phyloP scores from a whole-genome alignment of 2,888 invertebrate genomes.

The Melolontha melolontha region DNA sequence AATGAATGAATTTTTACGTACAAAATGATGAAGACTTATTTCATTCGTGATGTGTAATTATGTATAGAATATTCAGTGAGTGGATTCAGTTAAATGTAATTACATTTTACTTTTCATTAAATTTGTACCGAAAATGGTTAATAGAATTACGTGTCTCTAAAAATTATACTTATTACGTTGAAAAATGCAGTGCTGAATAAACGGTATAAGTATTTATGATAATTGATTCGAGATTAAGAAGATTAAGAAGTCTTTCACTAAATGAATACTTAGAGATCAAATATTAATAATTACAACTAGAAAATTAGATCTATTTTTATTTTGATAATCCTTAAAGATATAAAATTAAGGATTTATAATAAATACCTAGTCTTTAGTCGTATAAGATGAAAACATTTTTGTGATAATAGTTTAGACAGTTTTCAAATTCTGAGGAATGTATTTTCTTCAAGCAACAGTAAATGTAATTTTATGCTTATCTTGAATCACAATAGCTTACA shows the following conservation, averaged over 20 bases:
- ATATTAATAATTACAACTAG: constrained; percentile 12
- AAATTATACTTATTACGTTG: constrained; percentile 20
- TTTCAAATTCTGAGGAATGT: too few species aligned
- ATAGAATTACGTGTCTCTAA: constrained; percentile 27
- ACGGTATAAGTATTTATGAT: constrained; percentile 5
- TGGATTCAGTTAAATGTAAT: constrained; percentile 14
- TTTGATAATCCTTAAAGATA: too few species aligned
- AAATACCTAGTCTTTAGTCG: too few species aligned
- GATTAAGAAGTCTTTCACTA: constrained; percentile 13
- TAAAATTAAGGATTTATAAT: too few species aligned
- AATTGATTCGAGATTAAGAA: constrained; percentile 15
- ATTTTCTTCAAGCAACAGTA: too few species aligned
- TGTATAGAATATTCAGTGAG: constrained; percentile 24
- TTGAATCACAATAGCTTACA: too few species aligned
- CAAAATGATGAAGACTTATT: constrained; percentile 3
- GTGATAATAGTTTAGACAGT: too few species aligned
- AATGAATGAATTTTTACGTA: constrained; percentile 26
- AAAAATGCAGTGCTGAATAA: constrained; percentile 13
- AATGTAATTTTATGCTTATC: too few species aligned
- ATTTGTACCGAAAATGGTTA: constrained; percentile 19
- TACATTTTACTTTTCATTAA: constrained; percentile 25
- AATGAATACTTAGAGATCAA: background rate
- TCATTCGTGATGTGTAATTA: constrained; percentile 24
- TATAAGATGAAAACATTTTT: too few species aligned
- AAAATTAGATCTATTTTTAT: constrained; percentile 6